Percentiles rank a stretch among this genome's conserved stretches.
These are phyloP conservation scores for Sus scrofa DNA, from an alignment of 2,113 vertebrate species.

Conservation along the genomic window DNA sequence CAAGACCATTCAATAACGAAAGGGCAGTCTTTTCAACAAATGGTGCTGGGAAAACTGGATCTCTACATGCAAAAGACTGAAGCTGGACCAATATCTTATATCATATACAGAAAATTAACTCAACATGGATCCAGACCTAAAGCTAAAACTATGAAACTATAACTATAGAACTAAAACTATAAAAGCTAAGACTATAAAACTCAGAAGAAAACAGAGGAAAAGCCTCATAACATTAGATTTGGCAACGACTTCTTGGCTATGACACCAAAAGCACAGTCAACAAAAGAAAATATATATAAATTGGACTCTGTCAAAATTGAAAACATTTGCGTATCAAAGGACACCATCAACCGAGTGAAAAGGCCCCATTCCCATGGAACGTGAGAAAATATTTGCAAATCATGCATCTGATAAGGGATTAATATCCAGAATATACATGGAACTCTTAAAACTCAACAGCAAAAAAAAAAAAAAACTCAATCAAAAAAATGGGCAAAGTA, in stretches of 20 bases:
- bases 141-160: not conserved
- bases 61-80: not conserved
- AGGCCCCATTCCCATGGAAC: not conserved
- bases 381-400: constrained; percentile 14
- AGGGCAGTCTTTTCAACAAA: not conserved
- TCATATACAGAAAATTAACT: not conserved
- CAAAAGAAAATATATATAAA: constrained; percentile 65
- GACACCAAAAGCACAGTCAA: constrained; percentile 64
- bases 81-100: not conserved
- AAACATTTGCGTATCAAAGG: constrained; percentile 71
- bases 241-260: constrained; percentile 68
- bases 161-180: not conserved
- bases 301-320: constrained; percentile 53
- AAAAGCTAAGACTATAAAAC: constrained; percentile 30
- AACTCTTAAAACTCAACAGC: constrained; percentile 36
- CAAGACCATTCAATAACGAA: not conserved
- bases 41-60: not conserved
- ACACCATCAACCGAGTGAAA: not conserved
- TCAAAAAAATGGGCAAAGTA: constrained; percentile 21
- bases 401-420: constrained; percentile 2
- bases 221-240: constrained; percentile 16
- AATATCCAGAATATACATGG: not conserved
- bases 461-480: constrained; percentile 19
- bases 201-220: constrained; percentile 35
- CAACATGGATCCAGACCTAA: not conserved